Percentiles rank a stretch among this genome's conserved stretches.
Conservation (phyloP, 2,113 vertebrate genomes). For the Ictalurus punctatus region DNA sequence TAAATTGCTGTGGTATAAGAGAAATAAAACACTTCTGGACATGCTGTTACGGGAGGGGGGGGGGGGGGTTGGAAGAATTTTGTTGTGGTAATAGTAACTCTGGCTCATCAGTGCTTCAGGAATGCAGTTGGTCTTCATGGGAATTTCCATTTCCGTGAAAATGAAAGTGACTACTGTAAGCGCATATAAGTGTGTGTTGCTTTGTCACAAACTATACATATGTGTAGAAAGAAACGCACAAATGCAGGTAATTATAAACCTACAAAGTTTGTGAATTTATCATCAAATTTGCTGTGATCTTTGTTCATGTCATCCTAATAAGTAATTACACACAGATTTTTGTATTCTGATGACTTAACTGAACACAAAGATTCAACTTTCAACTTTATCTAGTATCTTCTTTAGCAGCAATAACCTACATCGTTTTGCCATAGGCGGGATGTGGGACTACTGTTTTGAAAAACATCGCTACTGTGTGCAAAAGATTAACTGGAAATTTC, state of each 20-base stretch:
- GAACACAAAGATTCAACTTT: not conserved
- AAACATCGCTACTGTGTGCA: not conserved
- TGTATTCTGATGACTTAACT: not conserved
- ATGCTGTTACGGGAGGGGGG: not conserved
- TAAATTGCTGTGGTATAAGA: not conserved
- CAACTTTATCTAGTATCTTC: no score
- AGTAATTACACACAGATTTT: not conserved
- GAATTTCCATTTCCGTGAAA: not conserved
- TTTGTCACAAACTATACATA: not conserved
- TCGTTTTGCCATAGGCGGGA: not conserved
- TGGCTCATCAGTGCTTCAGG: not conserved
- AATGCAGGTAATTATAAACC: not conserved
- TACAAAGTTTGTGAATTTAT: not conserved
- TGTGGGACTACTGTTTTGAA: not conserved
- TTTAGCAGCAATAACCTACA: not conserved
- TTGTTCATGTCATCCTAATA: not conserved
- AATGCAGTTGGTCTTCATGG: not conserved
- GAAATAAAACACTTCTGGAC: not conserved
- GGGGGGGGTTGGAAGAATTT: not conserved
- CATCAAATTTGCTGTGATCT: not conserved
- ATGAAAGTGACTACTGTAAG: not conserved
- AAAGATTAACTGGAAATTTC: not conserved
- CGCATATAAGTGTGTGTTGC: not conserved
- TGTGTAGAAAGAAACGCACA: not conserved
- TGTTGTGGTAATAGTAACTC: not conserved